Conservation (phyloP, 2,113 vertebrate species). For the Porphyrio hochstetteri region DNA sequence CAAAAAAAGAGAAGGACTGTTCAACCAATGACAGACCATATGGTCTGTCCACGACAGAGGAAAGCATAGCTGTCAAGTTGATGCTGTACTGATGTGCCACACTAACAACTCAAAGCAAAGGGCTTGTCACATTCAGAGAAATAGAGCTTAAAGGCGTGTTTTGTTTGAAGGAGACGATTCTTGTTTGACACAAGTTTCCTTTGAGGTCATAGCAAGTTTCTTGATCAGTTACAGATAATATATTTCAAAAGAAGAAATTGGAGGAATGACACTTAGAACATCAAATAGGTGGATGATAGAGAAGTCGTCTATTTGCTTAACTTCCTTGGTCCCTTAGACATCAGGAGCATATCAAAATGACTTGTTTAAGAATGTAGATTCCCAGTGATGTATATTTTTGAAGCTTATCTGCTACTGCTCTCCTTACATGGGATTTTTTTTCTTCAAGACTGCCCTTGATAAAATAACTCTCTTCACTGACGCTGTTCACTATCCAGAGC, state of each 20-base stretch:
- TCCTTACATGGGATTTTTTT: not conserved
- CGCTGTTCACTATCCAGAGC: not conserved
- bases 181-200: not conserved
- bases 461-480: not conserved
- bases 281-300: not conserved
- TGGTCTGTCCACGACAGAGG: not conserved
- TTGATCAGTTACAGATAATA: not conserved
- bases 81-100: not conserved
- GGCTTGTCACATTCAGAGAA: not conserved
- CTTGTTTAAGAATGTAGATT: not conserved
- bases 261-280: not conserved
- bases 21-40: not conserved
- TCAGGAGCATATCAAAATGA: not conserved
- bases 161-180: not conserved
- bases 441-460: not conserved
- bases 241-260: not conserved
- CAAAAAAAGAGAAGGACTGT: not conserved
- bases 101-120: not conserved
- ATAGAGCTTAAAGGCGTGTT: not conserved
- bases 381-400: not conserved
- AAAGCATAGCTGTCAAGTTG: not conserved
- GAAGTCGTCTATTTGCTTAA: conserved; percentile 1
- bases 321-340: not conserved
- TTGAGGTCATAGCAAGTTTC: not conserved
- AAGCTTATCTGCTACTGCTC: not conserved